A percentile compares a stretch with the other conserved stretches of the same genome.
Evolutionary conservation across 2,797 vertebrate genomes (phyloP).

Genomic region (Pogonophryne albipinna): DNA sequence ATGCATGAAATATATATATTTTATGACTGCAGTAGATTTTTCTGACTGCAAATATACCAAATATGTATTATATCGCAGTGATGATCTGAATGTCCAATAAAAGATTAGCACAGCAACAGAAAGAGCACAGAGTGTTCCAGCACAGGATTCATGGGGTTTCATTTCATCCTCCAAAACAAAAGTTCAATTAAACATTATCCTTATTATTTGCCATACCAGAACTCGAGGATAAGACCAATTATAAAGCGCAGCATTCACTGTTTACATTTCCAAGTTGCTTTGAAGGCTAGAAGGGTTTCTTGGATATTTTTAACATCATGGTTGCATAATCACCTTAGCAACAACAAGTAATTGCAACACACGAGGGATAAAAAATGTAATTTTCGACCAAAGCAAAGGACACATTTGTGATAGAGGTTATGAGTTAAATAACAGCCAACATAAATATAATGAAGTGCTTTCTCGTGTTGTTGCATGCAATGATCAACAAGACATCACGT

Average conservation of each 20-base stretch:
- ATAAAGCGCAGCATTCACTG: background rate
- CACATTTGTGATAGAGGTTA: background rate
- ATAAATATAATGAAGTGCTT: conserved; percentile 28
- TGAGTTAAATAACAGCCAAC: background rate
- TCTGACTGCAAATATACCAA: background rate
- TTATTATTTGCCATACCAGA: background rate
- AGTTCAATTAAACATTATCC: background rate
- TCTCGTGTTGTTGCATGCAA: conserved; percentile 9
- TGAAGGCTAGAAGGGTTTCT: background rate
- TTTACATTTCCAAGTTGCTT: background rate
- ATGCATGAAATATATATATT: background rate
- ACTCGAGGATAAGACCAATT: background rate
- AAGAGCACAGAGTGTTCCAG: background rate
- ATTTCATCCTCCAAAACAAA: background rate
- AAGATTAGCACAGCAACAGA: background rate
- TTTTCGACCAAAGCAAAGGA: background rate
- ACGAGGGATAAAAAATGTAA: background rate
- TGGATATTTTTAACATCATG: background rate
- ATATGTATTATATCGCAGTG: background rate
- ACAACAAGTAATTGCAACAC: background rate
- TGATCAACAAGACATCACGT: background rate
- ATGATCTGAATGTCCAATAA: background rate
- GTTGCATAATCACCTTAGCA: conserved; percentile 11
- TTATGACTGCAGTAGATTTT: background rate
- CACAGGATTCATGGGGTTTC: background rate